Evolutionary conservation across 1,140 invertebrate genomes (phyloP), one percentile per base, ranked within the genome.

Genomic region (Dendroctonus ponderosae): DNA sequence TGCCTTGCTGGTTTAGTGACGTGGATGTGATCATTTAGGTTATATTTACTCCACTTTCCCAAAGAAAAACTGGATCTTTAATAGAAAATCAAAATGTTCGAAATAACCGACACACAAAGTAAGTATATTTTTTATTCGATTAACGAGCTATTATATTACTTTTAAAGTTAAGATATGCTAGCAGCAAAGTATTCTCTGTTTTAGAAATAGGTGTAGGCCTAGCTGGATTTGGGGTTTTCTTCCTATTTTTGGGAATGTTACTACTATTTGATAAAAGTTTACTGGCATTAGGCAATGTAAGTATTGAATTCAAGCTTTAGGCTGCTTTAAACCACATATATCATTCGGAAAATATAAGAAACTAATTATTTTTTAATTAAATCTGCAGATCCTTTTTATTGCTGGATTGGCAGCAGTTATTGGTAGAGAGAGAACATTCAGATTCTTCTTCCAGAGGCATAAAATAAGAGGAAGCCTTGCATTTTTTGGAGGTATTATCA

Each of bases 401-500:
- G 84, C 87, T 73, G 98, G 98, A 37, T 83, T 99, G 49, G 93
- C 90, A 48, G 96, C 96, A 82, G 94, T 99, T 2, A 98, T 99
- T 75, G 97, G 97, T 2, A 82, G 98, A 43, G 91, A 96, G 81
- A 83, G 96, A 78, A 99, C 97, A 38, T 90, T 98, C 72, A 87
- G 91, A 76, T 99, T 99, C 79, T 99, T 99, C 82, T 99, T 99
- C 80, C 97, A 99, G 85, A 82, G 87, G 62, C 96, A 99, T 78
- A 99, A 99, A 87, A 79, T 95, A 5, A 96, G 92, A 85, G 97
- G 91, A 0, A 93, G 94, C 7, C 79, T 86, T 7, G 88, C 93
- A 9, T 99, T 99, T 81, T 93, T 99, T 77, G 92, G 94, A 14
- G 98, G 98, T 6, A 94, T 99, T 71, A 79, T 91, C 5, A 85